These are phyloP conservation scores for Oncorhynchus gorbuscha DNA, from an alignment of 2,113 vertebrate genomes.

Conservation along the genomic window DNA sequence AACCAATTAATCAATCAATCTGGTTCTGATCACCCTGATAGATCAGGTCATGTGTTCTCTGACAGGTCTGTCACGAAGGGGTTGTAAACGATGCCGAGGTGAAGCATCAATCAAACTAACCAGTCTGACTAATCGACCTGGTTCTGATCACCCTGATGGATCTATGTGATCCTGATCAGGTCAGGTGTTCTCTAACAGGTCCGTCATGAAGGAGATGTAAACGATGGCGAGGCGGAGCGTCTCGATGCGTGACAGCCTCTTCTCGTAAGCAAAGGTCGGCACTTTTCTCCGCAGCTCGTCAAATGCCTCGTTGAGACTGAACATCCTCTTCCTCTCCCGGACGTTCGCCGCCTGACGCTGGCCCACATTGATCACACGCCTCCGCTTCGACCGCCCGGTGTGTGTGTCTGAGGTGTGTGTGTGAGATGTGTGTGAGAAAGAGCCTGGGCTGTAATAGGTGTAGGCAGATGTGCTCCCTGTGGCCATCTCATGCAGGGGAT, in stretches of 20 bases:
- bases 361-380: constrained; percentile 85
- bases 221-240: constrained; percentile 92
- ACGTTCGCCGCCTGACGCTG: constrained; percentile 95
- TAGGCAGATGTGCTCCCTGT: constrained; percentile 38
- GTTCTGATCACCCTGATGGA: too few species aligned
- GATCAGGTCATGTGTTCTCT: constrained; percentile 60
- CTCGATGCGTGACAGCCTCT: constrained; percentile 93
- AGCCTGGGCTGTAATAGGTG: constrained; percentile 20
- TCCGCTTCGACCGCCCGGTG: constrained; percentile 78
- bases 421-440: constrained; percentile 16
- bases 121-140: too few species aligned
- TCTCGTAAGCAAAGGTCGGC: constrained; percentile 96
- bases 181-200: constrained; percentile 80
- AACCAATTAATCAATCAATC: too few species aligned
- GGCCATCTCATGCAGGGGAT: constrained; percentile 32
- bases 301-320: constrained; percentile 96
- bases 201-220: constrained; percentile 97
- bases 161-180: not conserved
- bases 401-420: constrained; percentile 12
- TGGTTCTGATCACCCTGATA: too few species aligned
- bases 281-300: constrained; percentile 91
- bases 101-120: constrained; percentile 70
- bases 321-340: constrained; percentile 93
- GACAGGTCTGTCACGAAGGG: constrained; percentile 37
- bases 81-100: constrained; percentile 83